These are phyloP conservation scores for Caenorhabditis virilis DNA, from an alignment of 2,888 invertebrate species.

Conservation along the genomic window DNA sequence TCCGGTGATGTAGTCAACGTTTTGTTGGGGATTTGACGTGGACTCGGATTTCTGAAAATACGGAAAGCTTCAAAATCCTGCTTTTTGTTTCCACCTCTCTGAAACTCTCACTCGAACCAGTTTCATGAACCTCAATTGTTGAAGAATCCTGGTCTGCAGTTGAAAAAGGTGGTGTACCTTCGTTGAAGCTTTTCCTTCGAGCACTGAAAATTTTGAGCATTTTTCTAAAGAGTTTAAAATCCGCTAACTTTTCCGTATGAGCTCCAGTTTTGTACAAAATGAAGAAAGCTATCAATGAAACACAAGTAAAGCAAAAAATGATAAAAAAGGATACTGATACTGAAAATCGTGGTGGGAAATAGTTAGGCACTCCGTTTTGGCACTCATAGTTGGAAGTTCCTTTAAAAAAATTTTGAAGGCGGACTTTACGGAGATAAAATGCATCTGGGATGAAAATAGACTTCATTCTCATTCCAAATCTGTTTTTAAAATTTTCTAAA, in stretches of 20 bases:
- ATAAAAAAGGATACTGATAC: slow-evolving; percentile 57
- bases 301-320: slow-evolving; percentile 59
- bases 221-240: too few relatives aligned
- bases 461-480: too few relatives aligned
- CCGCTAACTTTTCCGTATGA: slow-evolving; percentile 20
- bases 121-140: slow-evolving; percentile 24
- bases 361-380: slow-evolving; percentile 38
- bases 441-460: too few relatives aligned
- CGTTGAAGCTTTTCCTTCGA: slow-evolving; percentile 15
- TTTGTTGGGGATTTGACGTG: neutral
- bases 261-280: slow-evolving; percentile 47
- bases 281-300: slow-evolving; percentile 56
- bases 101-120: too few relatives aligned
- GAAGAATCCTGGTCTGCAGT: slow-evolving; percentile 3
- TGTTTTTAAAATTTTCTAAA: too few relatives aligned
- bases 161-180: slow-evolving; percentile 20
- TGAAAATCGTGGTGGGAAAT: slow-evolving; percentile 57
- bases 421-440: too few relatives aligned
- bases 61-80: too few relatives aligned
- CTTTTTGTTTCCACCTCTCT: too few relatives aligned
- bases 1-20: slow-evolving; percentile 45
- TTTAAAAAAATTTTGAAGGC: too few relatives aligned
- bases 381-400: slow-evolving; percentile 61
- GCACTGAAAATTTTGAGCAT: too few relatives aligned
- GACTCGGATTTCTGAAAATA: slow-evolving; percentile 8